Percentiles rank a stretch among this genome's conserved stretches.
Evolutionary conservation across 53 echinoderm and acorn worm species (phyloP).

Genomic region (Holothuria scabra): DNA sequence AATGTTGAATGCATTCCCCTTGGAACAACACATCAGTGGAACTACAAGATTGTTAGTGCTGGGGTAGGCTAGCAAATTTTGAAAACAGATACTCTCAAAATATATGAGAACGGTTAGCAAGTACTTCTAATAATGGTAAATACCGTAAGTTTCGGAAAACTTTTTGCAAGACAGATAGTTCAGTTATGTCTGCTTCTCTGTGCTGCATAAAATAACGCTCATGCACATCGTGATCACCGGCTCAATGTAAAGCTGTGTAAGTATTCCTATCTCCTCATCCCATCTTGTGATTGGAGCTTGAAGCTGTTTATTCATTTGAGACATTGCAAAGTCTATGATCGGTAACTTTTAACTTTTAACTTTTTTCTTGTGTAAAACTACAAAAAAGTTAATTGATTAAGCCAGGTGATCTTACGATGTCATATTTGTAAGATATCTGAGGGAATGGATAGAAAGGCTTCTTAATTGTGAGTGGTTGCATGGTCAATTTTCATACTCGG

Average conservation of each 20-base stretch:
- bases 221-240: too few species aligned
- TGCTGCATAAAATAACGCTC: too few species aligned
- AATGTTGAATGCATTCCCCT: neutral
- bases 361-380: slow-evolving; percentile 10
- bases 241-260: too few species aligned
- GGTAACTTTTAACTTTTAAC: slow-evolving; percentile 9
- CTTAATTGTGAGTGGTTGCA: slow-evolving; percentile 2
- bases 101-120: too few species aligned
- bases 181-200: too few species aligned
- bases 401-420: slow-evolving; percentile 3
- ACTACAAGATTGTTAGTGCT: slow-evolving; percentile 16
- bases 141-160: too few species aligned
- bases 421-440: slow-evolving; percentile 30
- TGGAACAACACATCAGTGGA: slow-evolving; percentile 2
- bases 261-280: neutral
- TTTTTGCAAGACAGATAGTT: too few species aligned
- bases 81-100: slow-evolving; percentile 20
- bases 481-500: slow-evolving; percentile 16
- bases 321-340: slow-evolving; percentile 12
- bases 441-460: slow-evolving; percentile 20
- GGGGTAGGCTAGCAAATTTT: slow-evolving; percentile 3
- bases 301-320: slow-evolving; percentile 17
- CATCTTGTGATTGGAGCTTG: slow-evolving; percentile 6
- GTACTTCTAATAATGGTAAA: too few species aligned
- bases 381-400: slow-evolving; percentile 9